Evolutionary conservation across 2,113 vertebrate genomes (phyloP).

Genomic region (Odocoileus hemionus): DNA sequence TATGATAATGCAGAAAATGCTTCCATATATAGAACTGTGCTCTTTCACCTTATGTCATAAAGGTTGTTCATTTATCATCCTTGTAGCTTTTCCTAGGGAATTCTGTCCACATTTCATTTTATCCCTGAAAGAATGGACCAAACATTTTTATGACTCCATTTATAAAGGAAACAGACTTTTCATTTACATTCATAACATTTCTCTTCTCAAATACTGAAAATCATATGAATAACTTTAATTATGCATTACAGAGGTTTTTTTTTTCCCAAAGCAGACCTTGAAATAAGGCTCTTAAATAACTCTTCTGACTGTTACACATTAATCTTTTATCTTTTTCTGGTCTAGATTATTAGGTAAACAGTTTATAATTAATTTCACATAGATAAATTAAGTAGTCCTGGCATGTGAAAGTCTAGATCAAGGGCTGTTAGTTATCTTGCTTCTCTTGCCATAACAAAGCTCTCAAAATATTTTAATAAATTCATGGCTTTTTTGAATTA

Average conservation of each 20-base stretch:
- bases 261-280: background rate
- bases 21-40: background rate
- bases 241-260: slow-evolving; percentile 27
- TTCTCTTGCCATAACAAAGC: slow-evolving; percentile 14
- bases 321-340: slow-evolving; percentile 47
- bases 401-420: slow-evolving; percentile 33
- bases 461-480: slow-evolving; percentile 64
- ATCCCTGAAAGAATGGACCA: slow-evolving; percentile 1
- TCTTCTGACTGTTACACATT: slow-evolving; percentile 61
- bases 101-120: slow-evolving; percentile 41
- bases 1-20: background rate
- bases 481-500: slow-evolving; percentile 54
- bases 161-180: slow-evolving; percentile 46
- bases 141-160: slow-evolving; percentile 48
- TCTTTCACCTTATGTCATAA: slow-evolving; percentile 48
- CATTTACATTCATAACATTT: slow-evolving; percentile 54
- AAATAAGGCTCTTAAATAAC: slow-evolving; percentile 52
- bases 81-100: slow-evolving; percentile 18
- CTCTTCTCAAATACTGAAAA: slow-evolving; percentile 58
- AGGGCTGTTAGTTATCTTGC: slow-evolving; percentile 27
- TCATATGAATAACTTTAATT: slow-evolving; percentile 64
- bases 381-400: slow-evolving; percentile 61
- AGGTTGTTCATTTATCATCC: slow-evolving; percentile 28
- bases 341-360: slow-evolving; percentile 53
- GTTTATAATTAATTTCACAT: slow-evolving; percentile 67